Conservation (phyloP, 2,113 vertebrate species). For the Perognathus longimembris region DNA sequence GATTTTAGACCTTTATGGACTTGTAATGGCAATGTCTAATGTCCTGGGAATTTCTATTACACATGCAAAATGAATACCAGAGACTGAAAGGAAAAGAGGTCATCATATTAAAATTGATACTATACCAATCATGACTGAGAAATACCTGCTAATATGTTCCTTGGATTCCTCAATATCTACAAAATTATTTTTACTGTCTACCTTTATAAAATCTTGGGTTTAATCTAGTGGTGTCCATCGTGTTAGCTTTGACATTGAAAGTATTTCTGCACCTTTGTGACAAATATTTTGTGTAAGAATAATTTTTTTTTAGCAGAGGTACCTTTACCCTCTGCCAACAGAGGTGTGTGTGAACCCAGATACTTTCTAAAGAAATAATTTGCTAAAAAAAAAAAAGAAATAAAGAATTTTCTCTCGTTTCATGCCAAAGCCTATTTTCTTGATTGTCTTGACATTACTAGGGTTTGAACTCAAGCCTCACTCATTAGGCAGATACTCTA, state of each 20-base stretch:
- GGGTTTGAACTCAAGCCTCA: too few species aligned
- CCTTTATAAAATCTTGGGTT: conserved; percentile 31
- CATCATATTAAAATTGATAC: not conserved
- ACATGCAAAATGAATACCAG: not conserved
- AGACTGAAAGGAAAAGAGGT: not conserved
- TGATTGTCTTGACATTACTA: too few species aligned
- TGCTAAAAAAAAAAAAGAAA: too few species aligned
- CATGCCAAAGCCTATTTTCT: conserved; percentile 42
- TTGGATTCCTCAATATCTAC: not conserved
- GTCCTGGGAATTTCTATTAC: conserved; percentile 39
- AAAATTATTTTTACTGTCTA: not conserved
- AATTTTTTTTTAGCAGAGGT: not conserved
- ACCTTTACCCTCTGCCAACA: conserved; percentile 18
- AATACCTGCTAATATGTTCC: not conserved
- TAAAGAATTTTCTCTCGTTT: conserved; percentile 45
- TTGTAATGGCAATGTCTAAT: conserved; percentile 39
- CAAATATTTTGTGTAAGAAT: conserved; percentile 35
- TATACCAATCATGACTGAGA: not conserved
- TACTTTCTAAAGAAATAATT: conserved; percentile 43
- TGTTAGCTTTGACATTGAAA: conserved; percentile 39
- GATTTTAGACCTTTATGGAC: conserved; percentile 50
- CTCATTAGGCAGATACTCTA: too few species aligned
- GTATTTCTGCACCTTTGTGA: not conserved
- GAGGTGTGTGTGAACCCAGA: not conserved
- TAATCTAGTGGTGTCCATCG: not conserved